Evolutionary conservation across 2,888 invertebrate genomes (phyloP).

Genomic region (Nomada flava): DNA sequence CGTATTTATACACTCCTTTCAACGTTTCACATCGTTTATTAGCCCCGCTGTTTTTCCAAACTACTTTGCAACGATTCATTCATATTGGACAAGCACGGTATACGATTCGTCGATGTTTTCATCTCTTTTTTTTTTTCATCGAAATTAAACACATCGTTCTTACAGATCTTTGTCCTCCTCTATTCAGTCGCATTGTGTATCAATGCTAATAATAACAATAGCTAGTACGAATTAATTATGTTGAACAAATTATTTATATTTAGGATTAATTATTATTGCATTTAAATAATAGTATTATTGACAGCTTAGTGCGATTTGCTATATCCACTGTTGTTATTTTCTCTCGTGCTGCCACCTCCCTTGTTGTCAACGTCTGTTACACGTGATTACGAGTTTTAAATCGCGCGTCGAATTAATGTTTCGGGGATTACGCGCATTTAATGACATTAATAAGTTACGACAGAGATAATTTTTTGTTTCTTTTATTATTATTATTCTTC

Average conservation of each 20-base stretch:
- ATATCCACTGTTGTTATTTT: conserved; percentile 73
- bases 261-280: conserved; percentile 20
- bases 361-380: conserved; percentile 70
- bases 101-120: conserved; percentile 51
- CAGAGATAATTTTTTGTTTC: neutral
- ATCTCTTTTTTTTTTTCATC: conserved; percentile 37
- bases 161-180: conserved; percentile 9
- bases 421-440: conserved; percentile 5
- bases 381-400: conserved; percentile 71
- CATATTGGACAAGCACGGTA: conserved; percentile 5
- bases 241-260: neutral
- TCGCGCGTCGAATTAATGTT: conserved; percentile 27
- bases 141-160: conserved; percentile 21
- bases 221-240: neutral
- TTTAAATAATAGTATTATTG: conserved; percentile 63
- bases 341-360: conserved; percentile 74
- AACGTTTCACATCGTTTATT: neutral
- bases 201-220: neutral
- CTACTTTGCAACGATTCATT: neutral
- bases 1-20: conserved; percentile 3
- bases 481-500: neutral
- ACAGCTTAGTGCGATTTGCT: conserved; percentile 71
- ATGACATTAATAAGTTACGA: neutral
- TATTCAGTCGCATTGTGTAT: neutral
- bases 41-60: neutral